phyloP scores from a whole-genome alignment of 2,888 invertebrate genomes.

The Parnassius smintheus region DNA sequence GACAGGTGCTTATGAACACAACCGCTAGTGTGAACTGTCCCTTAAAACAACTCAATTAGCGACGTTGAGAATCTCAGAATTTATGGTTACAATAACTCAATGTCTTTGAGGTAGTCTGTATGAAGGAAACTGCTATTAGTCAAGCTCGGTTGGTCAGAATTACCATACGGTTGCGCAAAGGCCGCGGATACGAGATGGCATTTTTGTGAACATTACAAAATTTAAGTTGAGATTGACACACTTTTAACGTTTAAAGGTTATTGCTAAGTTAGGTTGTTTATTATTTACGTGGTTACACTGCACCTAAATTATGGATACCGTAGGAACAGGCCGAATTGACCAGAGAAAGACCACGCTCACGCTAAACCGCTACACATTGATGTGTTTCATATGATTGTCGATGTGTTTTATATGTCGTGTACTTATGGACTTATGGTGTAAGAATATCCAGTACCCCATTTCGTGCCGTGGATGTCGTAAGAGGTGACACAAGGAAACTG shows the following conservation, averaged over 20 bases:
- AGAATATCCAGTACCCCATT: no score
- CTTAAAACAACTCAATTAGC: conserved; percentile 15
- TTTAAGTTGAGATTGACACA: not conserved
- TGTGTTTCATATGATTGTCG: no score
- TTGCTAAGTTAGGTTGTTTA: not conserved
- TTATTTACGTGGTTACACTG: no score
- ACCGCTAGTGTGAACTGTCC: not conserved
- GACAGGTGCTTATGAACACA: no score
- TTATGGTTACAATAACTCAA: conserved; percentile 13
- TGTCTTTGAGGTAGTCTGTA: not conserved
- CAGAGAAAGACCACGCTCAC: no score
- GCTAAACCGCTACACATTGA: no score
- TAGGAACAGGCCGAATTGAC: no score
- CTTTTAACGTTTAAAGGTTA: not conserved
- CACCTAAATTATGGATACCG: no score
- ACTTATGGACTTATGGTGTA: no score
- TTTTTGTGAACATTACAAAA: conserved; percentile 2
- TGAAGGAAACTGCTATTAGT: conserved; percentile 3
- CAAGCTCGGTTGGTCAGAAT: conserved; percentile 3
- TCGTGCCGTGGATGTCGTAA: no score
- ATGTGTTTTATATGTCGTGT: no score
- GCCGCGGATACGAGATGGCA: conserved; percentile 4
- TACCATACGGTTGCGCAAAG: conserved; percentile 14
- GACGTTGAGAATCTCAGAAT: conserved; percentile 4
- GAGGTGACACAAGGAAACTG: no score